Evolutionary conservation across 2,797 vertebrate species (phyloP), one percentile per base, ranked within the genome.

Genomic region (Tokudaia muenninki): DNA sequence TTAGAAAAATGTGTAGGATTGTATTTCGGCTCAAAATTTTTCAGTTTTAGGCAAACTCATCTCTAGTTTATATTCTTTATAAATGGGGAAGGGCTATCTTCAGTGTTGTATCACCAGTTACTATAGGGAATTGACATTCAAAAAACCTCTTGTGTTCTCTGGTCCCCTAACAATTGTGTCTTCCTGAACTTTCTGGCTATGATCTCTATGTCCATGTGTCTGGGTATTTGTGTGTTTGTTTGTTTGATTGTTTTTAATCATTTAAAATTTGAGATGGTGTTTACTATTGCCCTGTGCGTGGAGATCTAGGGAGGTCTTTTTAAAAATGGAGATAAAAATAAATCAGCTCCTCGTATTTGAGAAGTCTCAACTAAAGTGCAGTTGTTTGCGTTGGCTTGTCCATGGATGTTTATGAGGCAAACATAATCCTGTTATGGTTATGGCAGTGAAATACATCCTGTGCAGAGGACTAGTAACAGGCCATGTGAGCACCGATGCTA

Each of bases 381-480:
- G 95, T 94, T 98, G 94, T 96, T 96, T 95, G 97, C 97, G 97
- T 96, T 95, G 96, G 94, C 98, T 97, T 98, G 98, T 98, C 98
- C 94, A 59, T 6, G 72, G 98, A 91, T 98, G 98, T 98, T 98
- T 98, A 98, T 80, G 97, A 97, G 97, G 83, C 31, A 93, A 98
- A 55, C 21, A 84, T 97, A 97, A 98, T 97, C 91, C 97, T 97
- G 1, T 96, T 97, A 97, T 6, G 0, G 97, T 92, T 98, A 92
- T 52, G 91, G 97, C 97, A 82, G 95, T 98, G 98, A 98, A 98
- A 98, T 98, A 98, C 86, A 97, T 97, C 96, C 96, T 50, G n/a
- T 91, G 94, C 72, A 3, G 94, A 70, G 79, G 98, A 97, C 97
- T 95, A 96, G 98, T 96, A 97, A 96, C 98, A 97, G 90, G 77